phyloP scores from a whole-genome alignment of 2,113 vertebrate genomes.

The Pagrus major region DNA sequence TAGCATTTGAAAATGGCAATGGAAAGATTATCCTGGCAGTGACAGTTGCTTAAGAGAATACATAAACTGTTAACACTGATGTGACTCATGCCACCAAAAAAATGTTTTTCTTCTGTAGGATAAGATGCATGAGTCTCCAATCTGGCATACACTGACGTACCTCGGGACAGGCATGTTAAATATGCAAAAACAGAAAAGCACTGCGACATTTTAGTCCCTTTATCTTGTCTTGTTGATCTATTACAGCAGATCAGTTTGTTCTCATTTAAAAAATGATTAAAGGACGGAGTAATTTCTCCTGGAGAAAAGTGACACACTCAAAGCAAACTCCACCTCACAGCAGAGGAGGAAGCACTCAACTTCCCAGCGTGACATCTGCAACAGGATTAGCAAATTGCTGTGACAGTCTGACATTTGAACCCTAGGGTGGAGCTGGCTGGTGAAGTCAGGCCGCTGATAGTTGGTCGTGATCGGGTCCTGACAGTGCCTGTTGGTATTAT shows the following conservation, averaged over 20 bases:
- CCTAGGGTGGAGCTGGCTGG: constrained; percentile 59
- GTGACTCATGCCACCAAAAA: constrained; percentile 44
- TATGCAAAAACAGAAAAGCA: constrained; percentile 2
- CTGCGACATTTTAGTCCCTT: too few relatives aligned
- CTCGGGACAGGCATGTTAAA: constrained; percentile 29
- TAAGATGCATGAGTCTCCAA: constrained; percentile 39
- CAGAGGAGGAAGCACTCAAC: constrained; percentile 44
- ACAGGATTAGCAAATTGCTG: constrained; percentile 68
- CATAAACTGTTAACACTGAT: constrained; percentile 26
- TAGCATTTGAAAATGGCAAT: constrained; percentile 30
- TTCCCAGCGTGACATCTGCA: constrained; percentile 62
- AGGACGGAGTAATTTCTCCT: constrained; percentile 7
- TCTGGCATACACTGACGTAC: constrained; percentile 15
- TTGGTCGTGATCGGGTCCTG: constrained; percentile 52
- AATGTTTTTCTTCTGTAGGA: constrained; percentile 37
- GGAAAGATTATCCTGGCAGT: neutral
- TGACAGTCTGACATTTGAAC: constrained; percentile 79
- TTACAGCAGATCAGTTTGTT: constrained; percentile 11
- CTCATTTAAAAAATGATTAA: constrained; percentile 30
- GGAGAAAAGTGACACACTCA: constrained; percentile 20
- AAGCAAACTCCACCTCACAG: constrained; percentile 38
- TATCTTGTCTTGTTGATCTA: constrained; percentile 1
- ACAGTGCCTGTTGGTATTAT: constrained; percentile 70
- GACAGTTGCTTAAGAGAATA: constrained; percentile 40
- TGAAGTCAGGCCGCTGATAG: constrained; percentile 54